Conservation (phyloP, 2,888 invertebrate species). For the Metalampra italica region DNA sequence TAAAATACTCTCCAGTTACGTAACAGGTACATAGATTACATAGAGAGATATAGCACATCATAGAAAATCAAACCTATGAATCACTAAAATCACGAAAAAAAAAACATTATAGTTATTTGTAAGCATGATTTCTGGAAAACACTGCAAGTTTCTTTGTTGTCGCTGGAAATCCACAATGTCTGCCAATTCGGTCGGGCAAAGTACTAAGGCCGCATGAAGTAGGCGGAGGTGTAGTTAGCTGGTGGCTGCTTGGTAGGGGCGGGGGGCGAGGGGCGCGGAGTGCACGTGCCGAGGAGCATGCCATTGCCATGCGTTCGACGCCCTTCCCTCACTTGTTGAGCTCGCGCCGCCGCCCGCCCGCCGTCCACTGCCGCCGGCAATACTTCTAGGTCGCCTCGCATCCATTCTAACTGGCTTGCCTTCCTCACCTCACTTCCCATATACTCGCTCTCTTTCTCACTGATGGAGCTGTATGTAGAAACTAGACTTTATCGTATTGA, state of each 20-base stretch:
- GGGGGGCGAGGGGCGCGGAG: slow-evolving; percentile 29
- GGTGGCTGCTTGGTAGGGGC: slow-evolving; percentile 27
- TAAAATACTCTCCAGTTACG: too few relatives aligned
- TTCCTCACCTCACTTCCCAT: slow-evolving; percentile 25
- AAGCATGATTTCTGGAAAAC: neutral
- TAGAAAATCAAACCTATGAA: too few relatives aligned
- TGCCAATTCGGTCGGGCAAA: slow-evolving; percentile 62
- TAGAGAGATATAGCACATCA: too few relatives aligned
- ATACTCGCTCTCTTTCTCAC: slow-evolving; percentile 38
- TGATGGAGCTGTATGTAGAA: slow-evolving; percentile 22
- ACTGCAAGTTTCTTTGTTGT: slow-evolving; percentile 27
- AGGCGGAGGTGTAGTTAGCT: slow-evolving; percentile 44
- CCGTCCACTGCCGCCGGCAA: slow-evolving; percentile 18
- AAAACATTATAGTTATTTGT: too few relatives aligned
- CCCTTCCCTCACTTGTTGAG: slow-evolving; percentile 69
- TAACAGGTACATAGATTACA: too few relatives aligned
- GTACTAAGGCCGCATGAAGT: slow-evolving; percentile 57
- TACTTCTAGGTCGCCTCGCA: slow-evolving; percentile 34
- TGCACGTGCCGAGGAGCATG: slow-evolving; percentile 64
- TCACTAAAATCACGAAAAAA: neutral
- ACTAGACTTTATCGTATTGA: slow-evolving; percentile 32
- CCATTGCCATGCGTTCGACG: slow-evolving; percentile 62
- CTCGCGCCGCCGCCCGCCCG: slow-evolving; percentile 26
- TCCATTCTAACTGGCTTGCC: slow-evolving; percentile 15
- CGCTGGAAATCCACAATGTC: slow-evolving; percentile 59